These are phyloP conservation scores for Cyprinodon diabolis DNA, from an alignment of 2,797 vertebrate species.

Conservation along the genomic window DNA sequence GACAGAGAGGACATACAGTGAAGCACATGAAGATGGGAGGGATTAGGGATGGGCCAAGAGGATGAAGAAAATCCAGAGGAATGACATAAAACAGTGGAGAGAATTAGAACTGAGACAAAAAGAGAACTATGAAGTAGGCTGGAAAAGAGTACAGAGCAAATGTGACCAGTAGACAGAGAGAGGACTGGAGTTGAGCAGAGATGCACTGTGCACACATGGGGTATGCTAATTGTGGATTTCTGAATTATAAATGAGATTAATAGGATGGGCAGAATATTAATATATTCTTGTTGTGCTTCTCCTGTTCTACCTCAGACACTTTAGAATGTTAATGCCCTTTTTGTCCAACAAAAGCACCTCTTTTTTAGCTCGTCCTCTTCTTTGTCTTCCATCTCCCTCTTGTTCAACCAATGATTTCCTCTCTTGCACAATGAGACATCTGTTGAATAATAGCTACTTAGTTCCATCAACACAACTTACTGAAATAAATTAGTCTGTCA, in stretches of 20 bases:
- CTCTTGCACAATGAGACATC: conserved; percentile 30
- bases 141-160: conserved; percentile 45
- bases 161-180: conserved; percentile 32
- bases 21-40: conserved; percentile 56
- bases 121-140: conserved; percentile 22
- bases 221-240: conserved; percentile 72
- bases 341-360: conserved; percentile 14
- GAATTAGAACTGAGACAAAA: conserved; percentile 37
- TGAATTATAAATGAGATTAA: conserved; percentile 82
- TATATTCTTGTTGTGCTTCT: conserved; percentile 51
- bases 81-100: conserved; percentile 46
- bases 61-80: conserved; percentile 60
- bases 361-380: conserved; percentile 10
- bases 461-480: conserved; percentile 46
- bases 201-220: conserved; percentile 47
- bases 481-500: conserved; percentile 38
- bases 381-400: neutral
- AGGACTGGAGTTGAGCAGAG: conserved; percentile 30
- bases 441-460: conserved; percentile 48
- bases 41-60: conserved; percentile 71
- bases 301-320: conserved; percentile 43
- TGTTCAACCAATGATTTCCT: conserved; percentile 18
- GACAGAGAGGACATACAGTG: conserved; percentile 43
- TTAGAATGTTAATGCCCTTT: conserved; percentile 59
- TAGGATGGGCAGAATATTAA: conserved; percentile 61